Evolutionary conservation across 2,113 vertebrate species (phyloP).

Genomic region (Dasypus novemcinctus): DNA sequence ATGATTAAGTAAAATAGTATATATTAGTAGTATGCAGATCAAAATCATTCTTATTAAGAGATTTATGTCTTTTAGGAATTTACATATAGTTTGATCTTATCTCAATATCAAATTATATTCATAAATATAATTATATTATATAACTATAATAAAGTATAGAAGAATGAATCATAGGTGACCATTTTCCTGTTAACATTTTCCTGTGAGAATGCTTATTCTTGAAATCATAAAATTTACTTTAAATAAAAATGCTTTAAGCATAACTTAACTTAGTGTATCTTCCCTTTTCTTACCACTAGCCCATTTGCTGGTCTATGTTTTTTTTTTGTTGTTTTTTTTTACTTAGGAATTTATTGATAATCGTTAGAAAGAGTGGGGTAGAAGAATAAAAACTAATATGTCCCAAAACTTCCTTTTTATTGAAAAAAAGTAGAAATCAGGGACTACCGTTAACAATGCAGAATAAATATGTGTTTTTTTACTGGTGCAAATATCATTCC

Average conservation of each 20-base stretch:
- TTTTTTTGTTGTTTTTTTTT: not conserved
- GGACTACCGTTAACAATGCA: not conserved
- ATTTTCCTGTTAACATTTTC: conserved; percentile 1
- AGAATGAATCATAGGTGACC: not conserved
- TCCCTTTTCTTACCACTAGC: not conserved
- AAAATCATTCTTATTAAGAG: conserved; percentile 18
- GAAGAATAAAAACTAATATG: not conserved
- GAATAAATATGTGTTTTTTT: not conserved
- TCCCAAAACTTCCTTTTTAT: not conserved
- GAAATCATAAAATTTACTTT: not conserved
- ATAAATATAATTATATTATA: no score
- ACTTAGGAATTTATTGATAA: not conserved
- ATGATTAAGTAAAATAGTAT: not conserved
- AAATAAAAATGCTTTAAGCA: not conserved
- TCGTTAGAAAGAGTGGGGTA: not conserved
- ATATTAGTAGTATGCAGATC: not conserved
- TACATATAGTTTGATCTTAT: not conserved
- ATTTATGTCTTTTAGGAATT: not conserved
- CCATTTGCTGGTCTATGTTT: not conserved
- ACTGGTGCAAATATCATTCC: not conserved
- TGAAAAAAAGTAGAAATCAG: not conserved
- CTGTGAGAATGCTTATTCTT: not conserved
- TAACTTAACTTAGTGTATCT: not conserved
- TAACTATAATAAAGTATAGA: not conserved
- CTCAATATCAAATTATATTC: conserved; percentile 15